Conservation (phyloP, 2,888 invertebrate species). For the Listrodromus nycthemerus region DNA sequence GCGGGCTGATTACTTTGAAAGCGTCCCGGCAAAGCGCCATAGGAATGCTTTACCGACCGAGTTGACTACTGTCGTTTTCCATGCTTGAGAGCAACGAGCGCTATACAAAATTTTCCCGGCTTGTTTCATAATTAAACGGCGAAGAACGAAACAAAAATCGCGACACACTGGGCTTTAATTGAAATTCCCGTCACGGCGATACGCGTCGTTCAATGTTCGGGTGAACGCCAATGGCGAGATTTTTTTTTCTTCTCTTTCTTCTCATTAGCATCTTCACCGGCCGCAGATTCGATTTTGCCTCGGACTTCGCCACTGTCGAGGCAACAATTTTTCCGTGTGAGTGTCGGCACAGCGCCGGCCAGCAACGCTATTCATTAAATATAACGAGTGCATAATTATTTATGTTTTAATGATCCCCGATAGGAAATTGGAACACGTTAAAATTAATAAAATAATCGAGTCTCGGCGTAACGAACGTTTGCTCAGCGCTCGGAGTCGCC, state of each 20-base stretch:
- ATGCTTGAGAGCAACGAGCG: neutral
- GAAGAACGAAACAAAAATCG: slow-evolving; percentile 9
- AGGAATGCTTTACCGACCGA: slow-evolving; percentile 26
- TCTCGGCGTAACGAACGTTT: too few relatives aligned
- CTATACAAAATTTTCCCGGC: slow-evolving; percentile 40
- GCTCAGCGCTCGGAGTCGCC: too few relatives aligned
- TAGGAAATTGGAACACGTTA: too few relatives aligned
- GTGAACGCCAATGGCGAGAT: slow-evolving; percentile 6
- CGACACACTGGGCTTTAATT: slow-evolving; percentile 20
- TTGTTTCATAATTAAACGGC: slow-evolving; percentile 49
- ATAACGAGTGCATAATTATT: too few relatives aligned
- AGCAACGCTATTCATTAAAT: too few relatives aligned
- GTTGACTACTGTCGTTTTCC: neutral
- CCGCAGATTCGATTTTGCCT: slow-evolving; percentile 44
- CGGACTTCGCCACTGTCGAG: neutral
- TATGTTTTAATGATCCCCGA: too few relatives aligned
- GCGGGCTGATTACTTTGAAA: slow-evolving; percentile 28
- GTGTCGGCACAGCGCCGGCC: too few relatives aligned
- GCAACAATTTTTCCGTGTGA: too few relatives aligned
- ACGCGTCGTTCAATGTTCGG: slow-evolving; percentile 23
- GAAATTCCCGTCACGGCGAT: slow-evolving; percentile 44
- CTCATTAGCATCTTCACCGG: slow-evolving; percentile 61
- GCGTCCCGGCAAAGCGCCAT: slow-evolving; percentile 32
- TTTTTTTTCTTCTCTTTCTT: slow-evolving; percentile 20
- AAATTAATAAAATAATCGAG: too few relatives aligned